Evolutionary conservation across 2,113 vertebrate genomes (phyloP).

Genomic region (Pheucticus melanocephalus): DNA sequence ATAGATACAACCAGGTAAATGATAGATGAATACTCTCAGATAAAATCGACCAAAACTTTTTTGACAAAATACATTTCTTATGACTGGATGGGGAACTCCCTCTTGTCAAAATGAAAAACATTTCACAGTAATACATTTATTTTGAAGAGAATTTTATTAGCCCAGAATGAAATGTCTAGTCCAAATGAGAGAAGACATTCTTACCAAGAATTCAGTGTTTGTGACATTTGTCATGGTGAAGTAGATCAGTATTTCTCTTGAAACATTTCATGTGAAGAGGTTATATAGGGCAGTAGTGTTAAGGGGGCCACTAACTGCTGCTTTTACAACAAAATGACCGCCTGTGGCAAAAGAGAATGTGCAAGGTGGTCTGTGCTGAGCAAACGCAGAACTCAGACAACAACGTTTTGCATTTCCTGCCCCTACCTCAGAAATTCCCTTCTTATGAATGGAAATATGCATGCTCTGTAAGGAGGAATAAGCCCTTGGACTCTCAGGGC

Average conservation of each 20-base stretch:
- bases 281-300: neutral
- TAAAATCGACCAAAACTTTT: neutral
- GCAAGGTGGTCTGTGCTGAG: neutral
- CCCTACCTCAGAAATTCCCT: neutral
- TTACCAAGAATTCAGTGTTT: neutral
- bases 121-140: neutral
- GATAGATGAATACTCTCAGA: neutral
- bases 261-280: neutral
- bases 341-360: neutral
- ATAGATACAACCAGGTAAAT: neutral
- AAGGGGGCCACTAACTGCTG: neutral
- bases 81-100: neutral
- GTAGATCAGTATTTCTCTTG: neutral
- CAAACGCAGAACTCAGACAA: neutral
- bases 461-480: neutral
- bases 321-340: neutral
- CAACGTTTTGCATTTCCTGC: neutral
- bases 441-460: neutral
- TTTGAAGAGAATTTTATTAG: neutral
- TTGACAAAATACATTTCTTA: neutral
- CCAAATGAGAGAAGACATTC: neutral
- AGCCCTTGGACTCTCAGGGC: neutral
- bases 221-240: neutral
- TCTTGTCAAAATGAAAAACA: neutral
- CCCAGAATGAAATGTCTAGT: neutral